These are phyloP conservation scores for Cryptocheilus praepositus DNA, from an alignment of 2,888 invertebrate genomes.

Conservation along the genomic window DNA sequence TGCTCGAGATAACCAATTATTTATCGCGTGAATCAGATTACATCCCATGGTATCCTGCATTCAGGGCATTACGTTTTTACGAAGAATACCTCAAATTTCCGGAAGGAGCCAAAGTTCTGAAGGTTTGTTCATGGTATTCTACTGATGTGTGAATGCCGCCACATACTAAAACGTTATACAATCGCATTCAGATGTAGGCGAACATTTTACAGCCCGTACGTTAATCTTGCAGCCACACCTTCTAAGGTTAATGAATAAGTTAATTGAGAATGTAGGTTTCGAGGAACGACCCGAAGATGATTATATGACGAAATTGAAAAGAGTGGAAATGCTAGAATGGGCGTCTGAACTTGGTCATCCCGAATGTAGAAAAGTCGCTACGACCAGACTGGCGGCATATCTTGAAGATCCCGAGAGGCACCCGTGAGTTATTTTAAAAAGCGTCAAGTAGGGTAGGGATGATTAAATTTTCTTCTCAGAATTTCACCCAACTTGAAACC, in stretches of 20 bases:
- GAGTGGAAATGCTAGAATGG: constrained; percentile 29
- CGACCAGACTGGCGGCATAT: constrained; percentile 9
- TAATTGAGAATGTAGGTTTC: constrained; percentile 28
- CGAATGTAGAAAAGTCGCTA: constrained; percentile 67
- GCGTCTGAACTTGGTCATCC: constrained; percentile 31
- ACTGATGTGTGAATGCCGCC: not conserved
- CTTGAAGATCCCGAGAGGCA: constrained; percentile 12
- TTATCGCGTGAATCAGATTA: constrained; percentile 80
- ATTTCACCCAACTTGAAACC: constrained; percentile 19
- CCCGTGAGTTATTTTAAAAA: too few relatives aligned
- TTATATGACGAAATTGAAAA: constrained; percentile 25
- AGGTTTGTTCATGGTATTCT: not conserved
- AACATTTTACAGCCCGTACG: not conserved
- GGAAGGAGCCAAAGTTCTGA: not conserved
- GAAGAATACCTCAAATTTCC: not conserved
- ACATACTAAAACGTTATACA: not conserved
- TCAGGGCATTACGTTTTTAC: constrained; percentile 68
- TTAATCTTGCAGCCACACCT: constrained; percentile 4
- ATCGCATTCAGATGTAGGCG: not conserved
- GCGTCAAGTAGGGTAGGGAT: too few relatives aligned
- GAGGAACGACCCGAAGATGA: constrained; percentile 28
- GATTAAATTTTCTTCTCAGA: constrained; percentile 15
- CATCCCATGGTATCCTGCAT: constrained; percentile 82
- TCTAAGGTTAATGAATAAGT: constrained; percentile 2
- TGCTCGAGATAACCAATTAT: constrained; percentile 76